These are phyloP conservation scores for Anthrax anthrax DNA, from an alignment of 2,888 invertebrate species.

Conservation along the genomic window DNA sequence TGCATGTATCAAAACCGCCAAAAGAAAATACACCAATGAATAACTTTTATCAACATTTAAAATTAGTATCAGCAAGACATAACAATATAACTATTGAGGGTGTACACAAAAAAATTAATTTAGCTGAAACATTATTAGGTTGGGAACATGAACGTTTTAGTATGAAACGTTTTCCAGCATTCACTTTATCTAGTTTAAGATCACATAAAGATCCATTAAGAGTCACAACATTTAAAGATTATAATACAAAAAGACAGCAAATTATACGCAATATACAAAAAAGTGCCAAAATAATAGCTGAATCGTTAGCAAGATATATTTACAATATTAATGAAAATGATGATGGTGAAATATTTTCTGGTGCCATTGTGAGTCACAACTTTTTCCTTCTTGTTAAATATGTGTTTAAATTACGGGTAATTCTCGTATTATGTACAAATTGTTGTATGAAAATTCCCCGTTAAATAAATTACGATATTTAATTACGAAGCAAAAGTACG, in stretches of 20 bases:
- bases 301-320: constrained; percentile 68
- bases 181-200: constrained; percentile 71
- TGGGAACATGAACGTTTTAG: constrained; percentile 98
- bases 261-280: constrained; percentile 19
- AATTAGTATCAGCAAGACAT: constrained; percentile 38
- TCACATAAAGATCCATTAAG: constrained; percentile 26
- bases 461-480: background rate
- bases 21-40: constrained; percentile 66
- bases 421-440: too few species aligned
- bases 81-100: constrained; percentile 44
- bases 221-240: constrained; percentile 29
- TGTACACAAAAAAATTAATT: constrained; percentile 90
- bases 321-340: constrained; percentile 49
- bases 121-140: constrained; percentile 77
- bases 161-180: constrained; percentile 78
- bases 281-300: constrained; percentile 63
- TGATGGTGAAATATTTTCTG: constrained; percentile 51
- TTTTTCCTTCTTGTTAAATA: too few species aligned
- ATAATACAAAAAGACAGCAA: constrained; percentile 16
- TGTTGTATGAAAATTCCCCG: background rate
- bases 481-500: too few species aligned
- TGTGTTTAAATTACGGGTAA: too few species aligned
- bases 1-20: constrained; percentile 96
- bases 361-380: constrained; percentile 51
- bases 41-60: constrained; percentile 49